phyloP scores from a whole-genome alignment of 2,113 vertebrate genomes.

The Thinocorus orbignyianus region DNA sequence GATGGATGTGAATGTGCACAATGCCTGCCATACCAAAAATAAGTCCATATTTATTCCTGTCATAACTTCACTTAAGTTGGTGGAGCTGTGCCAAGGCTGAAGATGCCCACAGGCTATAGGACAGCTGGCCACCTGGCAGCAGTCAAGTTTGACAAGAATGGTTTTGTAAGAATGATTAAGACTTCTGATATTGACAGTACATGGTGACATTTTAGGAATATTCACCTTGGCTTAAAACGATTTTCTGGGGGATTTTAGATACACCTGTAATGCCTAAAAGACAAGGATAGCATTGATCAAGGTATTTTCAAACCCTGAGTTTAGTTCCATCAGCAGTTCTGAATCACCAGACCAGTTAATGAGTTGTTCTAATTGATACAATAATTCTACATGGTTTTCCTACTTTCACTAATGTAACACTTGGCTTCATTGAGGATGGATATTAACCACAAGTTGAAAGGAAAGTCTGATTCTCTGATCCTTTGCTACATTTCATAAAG shows the following conservation, averaged over 20 bases:
- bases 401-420: constrained; percentile 21
- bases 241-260: neutral
- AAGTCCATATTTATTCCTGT: constrained; percentile 20
- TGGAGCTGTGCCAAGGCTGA: constrained; percentile 1
- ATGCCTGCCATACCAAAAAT: constrained; percentile 13
- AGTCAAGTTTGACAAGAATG: neutral
- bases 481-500: constrained; percentile 36
- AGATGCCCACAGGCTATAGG: neutral
- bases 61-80: neutral
- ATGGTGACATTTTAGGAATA: neutral
- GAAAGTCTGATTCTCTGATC: constrained; percentile 1
- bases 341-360: constrained; percentile 32
- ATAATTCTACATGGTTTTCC: constrained; percentile 23
- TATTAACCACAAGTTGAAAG: constrained; percentile 34
- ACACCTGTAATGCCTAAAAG: neutral
- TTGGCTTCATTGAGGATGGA: neutral
- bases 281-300: neutral
- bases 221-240: neutral
- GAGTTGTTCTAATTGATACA: constrained; percentile 17
- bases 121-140: neutral
- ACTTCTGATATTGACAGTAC: neutral
- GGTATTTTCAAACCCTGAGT: constrained; percentile 2
- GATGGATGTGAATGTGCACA: neutral
- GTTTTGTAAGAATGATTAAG: neutral
- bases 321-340: constrained; percentile 28